A percentile compares a stretch with the other conserved stretches of the same genome.
Evolutionary conservation across 2,888 invertebrate genomes (phyloP).

Genomic region (Helicoverpa assulta): DNA sequence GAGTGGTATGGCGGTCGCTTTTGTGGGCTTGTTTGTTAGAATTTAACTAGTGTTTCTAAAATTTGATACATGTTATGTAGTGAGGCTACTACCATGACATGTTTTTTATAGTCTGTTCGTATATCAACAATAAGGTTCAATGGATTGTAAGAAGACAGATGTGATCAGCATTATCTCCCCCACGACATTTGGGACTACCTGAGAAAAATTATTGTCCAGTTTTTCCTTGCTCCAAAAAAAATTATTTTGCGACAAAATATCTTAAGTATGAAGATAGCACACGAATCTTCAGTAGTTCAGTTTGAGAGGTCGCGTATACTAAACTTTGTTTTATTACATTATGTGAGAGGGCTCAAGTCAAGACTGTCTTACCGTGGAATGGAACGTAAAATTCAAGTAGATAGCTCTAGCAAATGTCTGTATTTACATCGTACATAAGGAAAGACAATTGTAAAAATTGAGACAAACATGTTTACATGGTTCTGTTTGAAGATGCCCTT

Average conservation of each 20-base stretch:
- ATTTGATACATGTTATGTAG: neutral
- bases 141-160: too few relatives aligned
- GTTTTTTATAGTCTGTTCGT: too few relatives aligned
- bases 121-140: too few relatives aligned
- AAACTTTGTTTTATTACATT: constrained; percentile 3
- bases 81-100: neutral
- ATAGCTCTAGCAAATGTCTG: constrained; percentile 14
- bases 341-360: constrained; percentile 4
- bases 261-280: neutral
- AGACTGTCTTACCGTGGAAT: neutral
- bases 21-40: neutral
- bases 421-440: constrained; percentile 19
- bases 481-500: constrained; percentile 14
- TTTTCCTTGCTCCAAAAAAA: too few relatives aligned
- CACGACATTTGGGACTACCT: too few relatives aligned
- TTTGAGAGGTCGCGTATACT: neutral
- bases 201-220: too few relatives aligned
- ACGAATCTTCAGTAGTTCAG: neutral
- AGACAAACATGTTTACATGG: constrained; percentile 43
- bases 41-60: constrained; percentile 1
- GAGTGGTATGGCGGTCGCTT: neutral
- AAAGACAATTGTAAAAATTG: constrained; percentile 19
- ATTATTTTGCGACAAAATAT: neutral
- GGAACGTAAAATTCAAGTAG: constrained; percentile 22
- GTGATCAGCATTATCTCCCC: too few relatives aligned